These are phyloP conservation scores for Seira musarum DNA, from an alignment of 2,888 invertebrate species.

Conservation along the genomic window DNA sequence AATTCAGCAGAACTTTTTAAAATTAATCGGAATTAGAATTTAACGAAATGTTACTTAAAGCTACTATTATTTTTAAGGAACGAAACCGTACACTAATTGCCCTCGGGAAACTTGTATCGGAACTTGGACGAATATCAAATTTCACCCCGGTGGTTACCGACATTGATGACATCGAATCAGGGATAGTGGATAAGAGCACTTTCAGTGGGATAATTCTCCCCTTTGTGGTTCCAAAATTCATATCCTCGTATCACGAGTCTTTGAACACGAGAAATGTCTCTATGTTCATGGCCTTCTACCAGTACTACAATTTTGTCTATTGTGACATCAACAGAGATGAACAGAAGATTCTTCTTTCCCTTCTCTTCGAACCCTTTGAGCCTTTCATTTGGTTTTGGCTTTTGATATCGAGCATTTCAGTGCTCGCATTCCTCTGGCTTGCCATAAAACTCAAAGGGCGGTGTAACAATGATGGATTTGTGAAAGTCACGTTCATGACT, in stretches of 20 bases:
- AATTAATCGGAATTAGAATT: too few relatives aligned
- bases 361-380: conserved; percentile 36
- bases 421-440: too few relatives aligned
- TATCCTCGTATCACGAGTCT: conserved; percentile 25
- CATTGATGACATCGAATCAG: not conserved
- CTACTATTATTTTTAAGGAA: too few relatives aligned
- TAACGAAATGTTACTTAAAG: too few relatives aligned
- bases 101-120: conserved; percentile 10
- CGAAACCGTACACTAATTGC: not conserved
- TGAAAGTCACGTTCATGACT: conserved; percentile 14
- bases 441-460: too few relatives aligned
- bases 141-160: conserved; percentile 16
- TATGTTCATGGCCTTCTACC: conserved; percentile 21
- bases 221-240: conserved; percentile 36
- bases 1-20: too few relatives aligned
- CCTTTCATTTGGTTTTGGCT: conserved; percentile 18
- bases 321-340: conserved; percentile 31
- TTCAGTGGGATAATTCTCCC: conserved; percentile 28
- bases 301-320: conserved; percentile 48
- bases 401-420: not conserved
- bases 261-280: conserved; percentile 11
- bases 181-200: conserved; percentile 17
- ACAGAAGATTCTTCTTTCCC: not conserved
- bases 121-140: conserved; percentile 6
- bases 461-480: not conserved